Conservation (phyloP, 2,797 vertebrate genomes). For the Arrhamphus sclerolepis region DNA sequence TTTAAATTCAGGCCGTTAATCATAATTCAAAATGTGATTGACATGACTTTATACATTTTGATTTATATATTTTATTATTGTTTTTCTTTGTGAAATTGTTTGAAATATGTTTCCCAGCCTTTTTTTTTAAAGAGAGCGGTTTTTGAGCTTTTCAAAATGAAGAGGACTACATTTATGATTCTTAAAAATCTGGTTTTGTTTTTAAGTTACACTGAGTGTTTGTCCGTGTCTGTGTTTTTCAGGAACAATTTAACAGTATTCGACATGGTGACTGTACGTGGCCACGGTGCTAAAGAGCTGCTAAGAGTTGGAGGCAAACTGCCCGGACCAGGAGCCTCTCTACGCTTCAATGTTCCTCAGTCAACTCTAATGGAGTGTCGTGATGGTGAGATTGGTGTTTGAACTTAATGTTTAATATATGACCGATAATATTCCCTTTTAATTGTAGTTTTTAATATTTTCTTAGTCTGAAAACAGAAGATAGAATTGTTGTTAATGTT, state of each 20-base stretch:
- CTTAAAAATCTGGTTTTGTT: no score
- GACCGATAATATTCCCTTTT: background rate
- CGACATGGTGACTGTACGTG: slow-evolving; percentile 90
- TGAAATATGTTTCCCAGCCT: no score
- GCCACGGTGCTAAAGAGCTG: slow-evolving; percentile 92
- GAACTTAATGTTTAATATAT: background rate
- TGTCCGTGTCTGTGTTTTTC: slow-evolving; percentile 10
- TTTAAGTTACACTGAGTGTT: background rate
- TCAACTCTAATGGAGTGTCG: slow-evolving; percentile 96
- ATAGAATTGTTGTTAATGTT: background rate
- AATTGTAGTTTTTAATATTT: background rate
- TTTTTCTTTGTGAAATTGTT: no score
- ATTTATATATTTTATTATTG: no score
- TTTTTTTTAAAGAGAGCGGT: no score
- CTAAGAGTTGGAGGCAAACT: slow-evolving; percentile 93
- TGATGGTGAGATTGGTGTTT: slow-evolving; percentile 83
- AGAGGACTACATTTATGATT: no score
- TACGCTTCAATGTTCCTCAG: slow-evolving; percentile 98
- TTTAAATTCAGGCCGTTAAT: no score
- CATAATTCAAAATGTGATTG: no score
- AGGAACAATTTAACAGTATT: slow-evolving; percentile 97
- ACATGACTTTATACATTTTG: no score
- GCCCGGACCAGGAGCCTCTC: slow-evolving; percentile 88
- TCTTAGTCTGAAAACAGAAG: no score
- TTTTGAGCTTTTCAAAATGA: no score